Conservation (phyloP, 2,797 vertebrate genomes). For the Poecile montanus region DNA sequence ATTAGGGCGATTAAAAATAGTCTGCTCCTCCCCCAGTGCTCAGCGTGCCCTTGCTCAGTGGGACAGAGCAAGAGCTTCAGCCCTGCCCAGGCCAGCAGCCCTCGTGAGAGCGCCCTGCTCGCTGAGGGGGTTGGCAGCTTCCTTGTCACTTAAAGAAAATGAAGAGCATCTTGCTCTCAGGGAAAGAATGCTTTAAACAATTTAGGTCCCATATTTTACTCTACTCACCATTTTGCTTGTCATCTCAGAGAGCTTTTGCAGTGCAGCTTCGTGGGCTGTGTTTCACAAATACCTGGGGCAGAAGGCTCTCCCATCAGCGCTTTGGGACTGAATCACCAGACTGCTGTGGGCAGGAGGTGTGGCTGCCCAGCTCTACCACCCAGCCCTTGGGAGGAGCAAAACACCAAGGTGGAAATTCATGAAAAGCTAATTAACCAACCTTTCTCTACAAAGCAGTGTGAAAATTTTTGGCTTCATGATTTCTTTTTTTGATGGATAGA, state of each 20-base stretch:
- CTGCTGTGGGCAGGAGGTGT: rapidly evolving
- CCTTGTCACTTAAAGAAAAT: neutral
- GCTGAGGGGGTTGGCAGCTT: rapidly evolving
- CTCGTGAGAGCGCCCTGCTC: neutral
- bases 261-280: neutral
- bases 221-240: neutral
- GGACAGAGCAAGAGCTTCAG: neutral
- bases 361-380: neutral
- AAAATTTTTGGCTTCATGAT: neutral
- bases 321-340: neutral
- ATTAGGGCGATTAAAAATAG: neutral
- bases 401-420: neutral
- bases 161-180: neutral
- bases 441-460: neutral
- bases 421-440: neutral
- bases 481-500: neutral
- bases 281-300: neutral
- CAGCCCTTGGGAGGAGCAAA: neutral
- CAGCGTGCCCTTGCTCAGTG: rapidly evolving
- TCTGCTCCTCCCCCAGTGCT: neutral
- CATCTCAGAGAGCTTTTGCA: neutral
- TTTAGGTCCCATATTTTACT: neutral
- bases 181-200: neutral
- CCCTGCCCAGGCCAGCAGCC: neutral
- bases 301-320: neutral